phyloP scores from a whole-genome alignment of 1,140 invertebrate genomes.

The Drosophila teissieri region DNA sequence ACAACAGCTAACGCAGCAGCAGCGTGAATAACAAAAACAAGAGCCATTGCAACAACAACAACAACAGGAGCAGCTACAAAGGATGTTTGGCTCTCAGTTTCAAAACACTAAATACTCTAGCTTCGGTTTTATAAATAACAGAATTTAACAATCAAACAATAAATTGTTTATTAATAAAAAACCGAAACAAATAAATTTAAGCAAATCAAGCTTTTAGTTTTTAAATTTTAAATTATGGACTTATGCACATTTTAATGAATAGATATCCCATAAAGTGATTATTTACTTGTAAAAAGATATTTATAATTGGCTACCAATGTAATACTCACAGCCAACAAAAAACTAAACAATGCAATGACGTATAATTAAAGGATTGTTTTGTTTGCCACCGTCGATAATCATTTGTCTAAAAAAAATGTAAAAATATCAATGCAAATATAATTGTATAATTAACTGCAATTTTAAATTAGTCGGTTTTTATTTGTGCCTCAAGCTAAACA shows the following conservation, averaged over 20 bases:
- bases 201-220: background rate
- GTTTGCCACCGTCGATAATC: background rate
- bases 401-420: background rate
- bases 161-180: no score
- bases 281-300: background rate
- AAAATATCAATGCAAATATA: no score
- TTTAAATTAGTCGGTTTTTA: conserved; percentile 1
- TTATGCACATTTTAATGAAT: background rate
- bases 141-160: no score
- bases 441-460: no score
- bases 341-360: background rate
- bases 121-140: no score
- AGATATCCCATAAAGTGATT: background rate
- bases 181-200: background rate
- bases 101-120: conserved; percentile 16
- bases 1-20: conserved; percentile 31
- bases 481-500: background rate
- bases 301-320: background rate
- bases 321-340: background rate
- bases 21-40: conserved; percentile 35
- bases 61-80: background rate
- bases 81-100: background rate
- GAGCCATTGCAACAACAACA: conserved; percentile 12
- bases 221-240: background rate
- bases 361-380: conserved; percentile 19